phyloP scores from a whole-genome alignment of 1,140 invertebrate genomes.

The Drosophila ananassae region DNA sequence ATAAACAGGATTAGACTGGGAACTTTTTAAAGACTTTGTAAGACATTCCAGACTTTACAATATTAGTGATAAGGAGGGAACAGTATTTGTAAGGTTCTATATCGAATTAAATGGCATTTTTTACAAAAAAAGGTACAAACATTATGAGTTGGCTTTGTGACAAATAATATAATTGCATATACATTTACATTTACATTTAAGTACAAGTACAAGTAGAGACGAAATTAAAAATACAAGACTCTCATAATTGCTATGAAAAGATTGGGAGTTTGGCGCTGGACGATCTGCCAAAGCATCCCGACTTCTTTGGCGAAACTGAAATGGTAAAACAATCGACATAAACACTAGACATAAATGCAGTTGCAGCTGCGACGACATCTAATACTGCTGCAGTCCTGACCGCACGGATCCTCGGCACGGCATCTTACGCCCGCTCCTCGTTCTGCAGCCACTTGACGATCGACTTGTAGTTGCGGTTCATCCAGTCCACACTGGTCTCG shows the following conservation, averaged over 20 bases:
- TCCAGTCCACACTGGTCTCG: constrained; percentile 92
- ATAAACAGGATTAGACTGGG: constrained; percentile 44
- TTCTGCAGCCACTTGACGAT: constrained; percentile 89
- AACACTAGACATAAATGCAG: constrained; percentile 65
- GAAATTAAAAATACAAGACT: constrained; percentile 70
- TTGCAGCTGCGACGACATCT: constrained; percentile 37
- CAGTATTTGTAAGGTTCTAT: too few relatives aligned
- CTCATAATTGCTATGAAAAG: constrained; percentile 46
- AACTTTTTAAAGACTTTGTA: too few relatives aligned
- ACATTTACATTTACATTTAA: constrained; percentile 78
- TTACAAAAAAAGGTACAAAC: too few relatives aligned
- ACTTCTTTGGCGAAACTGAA: constrained; percentile 50
- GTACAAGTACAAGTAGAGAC: constrained; percentile 65
- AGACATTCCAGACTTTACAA: too few relatives aligned
- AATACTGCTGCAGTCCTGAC: constrained; percentile 68
- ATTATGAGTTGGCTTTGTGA: too few relatives aligned
- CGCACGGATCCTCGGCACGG: neutral
- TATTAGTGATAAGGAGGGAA: too few relatives aligned
- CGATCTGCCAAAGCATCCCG: constrained; percentile 31
- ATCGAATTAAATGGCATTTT: too few relatives aligned
- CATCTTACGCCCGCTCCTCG: constrained; percentile 25
- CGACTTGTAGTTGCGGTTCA: constrained; percentile 88
- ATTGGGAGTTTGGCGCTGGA: constrained; percentile 43
- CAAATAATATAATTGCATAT: constrained; percentile 41
- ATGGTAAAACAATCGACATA: constrained; percentile 38